Percentiles rank a stretch among this genome's conserved stretches.
phyloP scores from a whole-genome alignment of 2,888 invertebrate species.

The Cacoxenus indagator region DNA sequence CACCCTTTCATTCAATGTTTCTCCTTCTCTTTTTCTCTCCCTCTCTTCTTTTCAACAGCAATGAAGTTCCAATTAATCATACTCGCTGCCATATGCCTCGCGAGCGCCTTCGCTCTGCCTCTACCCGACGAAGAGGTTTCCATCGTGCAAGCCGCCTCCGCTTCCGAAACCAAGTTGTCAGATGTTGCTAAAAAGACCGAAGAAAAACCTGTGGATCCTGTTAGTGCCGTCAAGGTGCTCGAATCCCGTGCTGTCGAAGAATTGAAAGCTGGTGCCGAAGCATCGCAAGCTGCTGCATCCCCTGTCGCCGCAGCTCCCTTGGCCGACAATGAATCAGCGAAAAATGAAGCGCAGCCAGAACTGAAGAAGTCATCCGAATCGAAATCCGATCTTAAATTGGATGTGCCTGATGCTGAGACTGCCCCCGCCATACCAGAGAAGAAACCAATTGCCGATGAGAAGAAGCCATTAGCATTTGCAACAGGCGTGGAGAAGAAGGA shows the following conservation, averaged over 20 bases:
- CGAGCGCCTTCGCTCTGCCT: conserved; percentile 59
- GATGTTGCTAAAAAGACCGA: conserved; percentile 41
- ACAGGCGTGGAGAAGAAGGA: conserved; percentile 26
- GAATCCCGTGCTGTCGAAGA: conserved; percentile 41
- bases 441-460: conserved; percentile 29
- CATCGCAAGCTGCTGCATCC: not conserved
- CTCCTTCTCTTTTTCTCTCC: not conserved
- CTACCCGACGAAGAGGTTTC: conserved; percentile 67
- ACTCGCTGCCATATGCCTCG: conserved; percentile 56
- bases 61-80: conserved; percentile 67
- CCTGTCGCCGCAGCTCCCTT: conserved; percentile 31
- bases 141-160: conserved; percentile 49
- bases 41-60: not conserved
- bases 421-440: conserved; percentile 44
- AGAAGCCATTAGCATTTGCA: conserved; percentile 20
- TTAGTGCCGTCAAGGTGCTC: conserved; percentile 25
- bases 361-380: conserved; percentile 7
- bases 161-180: conserved; percentile 44
- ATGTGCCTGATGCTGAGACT: conserved; percentile 48
- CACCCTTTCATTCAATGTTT: not conserved
- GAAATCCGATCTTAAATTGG: conserved; percentile 41
- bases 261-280: conserved; percentile 33
- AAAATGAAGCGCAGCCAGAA: conserved; percentile 33
- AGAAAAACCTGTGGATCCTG: conserved; percentile 34
- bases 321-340: conserved; percentile 35